A percentile compares a stretch with the other conserved stretches of the same genome.
Evolutionary conservation across 2,113 vertebrate genomes (phyloP).

Genomic region (Engraulis encrasicolus): DNA sequence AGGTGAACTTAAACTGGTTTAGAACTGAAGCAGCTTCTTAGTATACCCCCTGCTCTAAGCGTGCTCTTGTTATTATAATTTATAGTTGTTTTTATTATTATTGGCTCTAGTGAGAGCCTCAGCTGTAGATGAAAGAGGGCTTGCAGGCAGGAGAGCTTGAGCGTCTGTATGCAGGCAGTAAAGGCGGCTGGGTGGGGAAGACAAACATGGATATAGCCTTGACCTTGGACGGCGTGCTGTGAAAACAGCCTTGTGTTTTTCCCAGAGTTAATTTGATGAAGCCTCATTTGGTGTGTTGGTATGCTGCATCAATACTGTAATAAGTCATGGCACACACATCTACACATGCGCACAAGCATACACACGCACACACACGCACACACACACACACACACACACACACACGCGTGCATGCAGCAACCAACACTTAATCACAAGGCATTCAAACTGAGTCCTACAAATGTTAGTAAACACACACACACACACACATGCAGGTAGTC

Average conservation of each 20-base stretch:
- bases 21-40: too few species aligned
- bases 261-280: constrained; percentile 16
- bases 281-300: not conserved
- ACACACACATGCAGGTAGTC: too few species aligned
- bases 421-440: too few species aligned
- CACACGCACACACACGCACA: not conserved
- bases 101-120: too few species aligned
- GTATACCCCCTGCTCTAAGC: too few species aligned
- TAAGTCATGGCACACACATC: not conserved
- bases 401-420: not conserved
- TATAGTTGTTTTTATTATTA: too few species aligned
- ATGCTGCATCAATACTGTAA: constrained; percentile 3
- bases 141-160: too few species aligned
- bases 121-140: not conserved
- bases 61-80: too few species aligned
- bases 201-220: not conserved
- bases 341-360: not conserved
- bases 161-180: not conserved
- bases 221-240: not conserved
- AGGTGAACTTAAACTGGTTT: too few species aligned
- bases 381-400: not conserved
- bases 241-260: constrained; percentile 13
- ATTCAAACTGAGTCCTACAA: too few species aligned
- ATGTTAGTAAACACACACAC: too few species aligned
- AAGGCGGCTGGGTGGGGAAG: not conserved